These are phyloP conservation scores for Drosophila truncata DNA, from an alignment of 1,140 invertebrate genomes.

Conservation along the genomic window DNA sequence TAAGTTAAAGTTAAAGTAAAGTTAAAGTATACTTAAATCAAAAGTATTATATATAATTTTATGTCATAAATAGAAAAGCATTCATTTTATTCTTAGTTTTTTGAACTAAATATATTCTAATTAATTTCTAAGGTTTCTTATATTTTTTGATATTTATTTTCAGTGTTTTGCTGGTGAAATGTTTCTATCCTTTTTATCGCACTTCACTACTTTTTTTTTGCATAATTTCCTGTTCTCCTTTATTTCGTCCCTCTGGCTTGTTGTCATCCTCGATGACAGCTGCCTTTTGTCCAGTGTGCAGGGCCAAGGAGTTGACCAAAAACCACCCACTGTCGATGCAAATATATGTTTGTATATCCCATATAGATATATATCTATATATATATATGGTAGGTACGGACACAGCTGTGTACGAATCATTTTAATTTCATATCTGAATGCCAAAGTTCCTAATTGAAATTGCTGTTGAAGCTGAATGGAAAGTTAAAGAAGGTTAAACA, in stretches of 20 bases:
- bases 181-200: conserved; percentile 15
- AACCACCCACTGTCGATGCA: conserved; percentile 41
- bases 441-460: conserved; percentile 77
- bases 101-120: too few species aligned
- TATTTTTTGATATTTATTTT: conserved; percentile 6
- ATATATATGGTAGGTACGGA: background rate
- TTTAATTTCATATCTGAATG: conserved; percentile 77
- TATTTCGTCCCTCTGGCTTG: conserved; percentile 50
- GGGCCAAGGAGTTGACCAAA: conserved; percentile 15
- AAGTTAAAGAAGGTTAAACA: conserved; percentile 4
- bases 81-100: background rate
- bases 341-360: conserved; percentile 2
- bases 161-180: conserved; percentile 13
- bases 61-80: background rate
- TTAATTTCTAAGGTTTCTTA: too few species aligned
- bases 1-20: too few species aligned
- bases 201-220: conserved; percentile 46
- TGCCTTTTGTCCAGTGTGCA: conserved; percentile 46
- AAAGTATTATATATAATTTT: background rate
- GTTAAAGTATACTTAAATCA: too few species aligned
- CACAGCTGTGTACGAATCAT: conserved; percentile 75
- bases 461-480: conserved; percentile 26
- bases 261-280: conserved; percentile 77
- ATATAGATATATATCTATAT: background rate
- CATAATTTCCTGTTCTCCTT: conserved; percentile 64